A percentile compares a stretch with the other conserved stretches of the same genome.
Conservation (phyloP, 2,888 invertebrate genomes). For the Lepidochrysops patricia region DNA sequence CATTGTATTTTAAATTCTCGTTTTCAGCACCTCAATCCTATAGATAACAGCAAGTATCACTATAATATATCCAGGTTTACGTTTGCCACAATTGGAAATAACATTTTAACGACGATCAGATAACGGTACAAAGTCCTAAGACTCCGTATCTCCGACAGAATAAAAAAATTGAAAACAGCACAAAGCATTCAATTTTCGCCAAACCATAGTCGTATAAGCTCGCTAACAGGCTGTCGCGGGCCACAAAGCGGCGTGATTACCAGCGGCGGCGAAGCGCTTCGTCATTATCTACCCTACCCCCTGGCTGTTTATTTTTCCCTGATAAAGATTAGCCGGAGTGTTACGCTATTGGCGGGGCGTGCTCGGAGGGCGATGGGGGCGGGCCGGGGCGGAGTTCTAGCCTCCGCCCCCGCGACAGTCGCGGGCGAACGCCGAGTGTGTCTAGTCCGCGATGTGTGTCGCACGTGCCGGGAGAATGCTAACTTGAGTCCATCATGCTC, state of each 20-base stretch:
- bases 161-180: conserved; percentile 32
- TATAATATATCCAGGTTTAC: not conserved
- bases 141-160: conserved; percentile 27
- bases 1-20: too few relatives aligned
- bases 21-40: too few relatives aligned
- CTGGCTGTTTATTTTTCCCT: conserved; percentile 68
- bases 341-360: conserved; percentile 59
- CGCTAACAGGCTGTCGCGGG: conserved; percentile 56
- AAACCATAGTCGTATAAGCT: conserved; percentile 55
- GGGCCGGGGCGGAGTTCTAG: conserved; percentile 31
- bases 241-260: conserved; percentile 70
- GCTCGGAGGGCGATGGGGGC: conserved; percentile 41
- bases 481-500: conserved; percentile 77
- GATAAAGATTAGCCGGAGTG: conserved; percentile 72
- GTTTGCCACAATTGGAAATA: not conserved
- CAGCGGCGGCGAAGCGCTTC: conserved; percentile 48
- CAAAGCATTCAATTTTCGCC: conserved; percentile 54
- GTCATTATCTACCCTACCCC: conserved; percentile 66
- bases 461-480: conserved; percentile 45
- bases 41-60: too few relatives aligned
- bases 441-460: conserved; percentile 41
- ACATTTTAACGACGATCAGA: not conserved
- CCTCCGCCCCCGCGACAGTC: conserved; percentile 31
- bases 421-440: conserved; percentile 30
- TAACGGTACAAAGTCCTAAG: conserved; percentile 19